These are phyloP conservation scores for Aromia moschata DNA, from an alignment of 2,888 invertebrate genomes.

Conservation along the genomic window DNA sequence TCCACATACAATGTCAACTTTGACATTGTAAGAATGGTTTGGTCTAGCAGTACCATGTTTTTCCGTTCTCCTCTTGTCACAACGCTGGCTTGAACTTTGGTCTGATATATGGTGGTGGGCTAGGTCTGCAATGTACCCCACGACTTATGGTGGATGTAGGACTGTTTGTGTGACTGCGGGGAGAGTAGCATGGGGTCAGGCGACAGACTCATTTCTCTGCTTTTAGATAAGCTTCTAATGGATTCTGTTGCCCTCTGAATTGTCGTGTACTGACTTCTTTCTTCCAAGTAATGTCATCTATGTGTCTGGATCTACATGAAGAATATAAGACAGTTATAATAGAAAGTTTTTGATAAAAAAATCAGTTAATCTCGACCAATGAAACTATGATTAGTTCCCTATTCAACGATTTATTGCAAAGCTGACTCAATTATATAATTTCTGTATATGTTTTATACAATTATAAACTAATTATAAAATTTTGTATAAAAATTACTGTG, in stretches of 20 bases:
- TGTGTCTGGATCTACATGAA: slow-evolving; percentile 59
- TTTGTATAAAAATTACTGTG: no score
- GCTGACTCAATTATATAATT: no score
- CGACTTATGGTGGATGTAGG: slow-evolving; percentile 58
- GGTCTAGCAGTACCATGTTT: slow-evolving; percentile 44
- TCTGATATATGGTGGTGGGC: slow-evolving; percentile 69
- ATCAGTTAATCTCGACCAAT: no score
- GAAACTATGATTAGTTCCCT: no score
- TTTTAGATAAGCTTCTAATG: slow-evolving; percentile 67
- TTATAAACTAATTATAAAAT: no score
- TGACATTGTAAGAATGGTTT: no score
- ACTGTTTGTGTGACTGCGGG: slow-evolving; percentile 56
- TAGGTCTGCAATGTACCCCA: slow-evolving; percentile 65
- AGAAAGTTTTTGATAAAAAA: no score
- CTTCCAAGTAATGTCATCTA: slow-evolving; percentile 62
- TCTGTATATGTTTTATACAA: no score
- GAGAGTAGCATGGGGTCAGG: slow-evolving; percentile 54
- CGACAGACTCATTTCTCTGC: slow-evolving; percentile 52
- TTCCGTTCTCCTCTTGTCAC: slow-evolving; percentile 63
- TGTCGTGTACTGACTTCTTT: slow-evolving; percentile 72
- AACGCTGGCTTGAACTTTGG: slow-evolving; percentile 67
- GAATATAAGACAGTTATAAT: no score
- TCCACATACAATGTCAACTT: background rate
- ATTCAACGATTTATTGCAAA: no score
- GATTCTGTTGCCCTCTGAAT: slow-evolving; percentile 69